Base-by-base conservation (phyloP, 1,140 invertebrate genomes). In the Bombus ignitus region DNA sequence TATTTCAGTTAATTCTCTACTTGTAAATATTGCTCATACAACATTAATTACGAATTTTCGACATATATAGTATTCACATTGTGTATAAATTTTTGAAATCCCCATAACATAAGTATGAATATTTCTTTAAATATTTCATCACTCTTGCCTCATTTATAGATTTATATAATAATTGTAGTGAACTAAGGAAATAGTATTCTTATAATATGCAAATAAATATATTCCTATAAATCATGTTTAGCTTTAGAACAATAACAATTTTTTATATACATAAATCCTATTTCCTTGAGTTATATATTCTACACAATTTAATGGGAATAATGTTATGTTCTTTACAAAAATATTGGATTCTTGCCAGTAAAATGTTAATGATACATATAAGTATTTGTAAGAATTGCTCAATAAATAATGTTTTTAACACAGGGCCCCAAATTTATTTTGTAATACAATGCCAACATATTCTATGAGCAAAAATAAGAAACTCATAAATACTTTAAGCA, bases 401-500 rank as follows among this genome's bases (percentile, higher is more conserved):
- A 92, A 92, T 92, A 92, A 92, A 92, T 66, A 86, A 88, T 86
- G 70, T 92, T 91, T 91, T 22, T 86, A 86, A 84, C 53, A 25
- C 18, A 53, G 47, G 18, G 47, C 18, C 18, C 47, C 47, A 53
- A 53, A 28, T 59, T 62, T 62, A 9, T 62, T n/a, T n/a, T n/a
- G 28, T 62, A 62, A 25, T 79, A 39, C 76, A 65, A 39, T 18
- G 18, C 6, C 18, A 53, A 53, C 47, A 53, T 53, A 53, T 53
- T 53, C 47, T 53, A 62, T 28, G n/a, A n/a, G 4, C 12, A 62
- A n/a, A 62, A 62, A 62, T 62, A 62, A 62, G 28, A 62, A n/a
- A 62, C 10, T 35, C 35, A 35, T 35, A 35, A 35, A 35, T 35
- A 35, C 35, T 35, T 35, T 62, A 62, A n/a, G 59, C 12, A 62